Evolutionary conservation across 2,888 invertebrate genomes (phyloP).

Genomic region (Listrodromus nycthemerus): DNA sequence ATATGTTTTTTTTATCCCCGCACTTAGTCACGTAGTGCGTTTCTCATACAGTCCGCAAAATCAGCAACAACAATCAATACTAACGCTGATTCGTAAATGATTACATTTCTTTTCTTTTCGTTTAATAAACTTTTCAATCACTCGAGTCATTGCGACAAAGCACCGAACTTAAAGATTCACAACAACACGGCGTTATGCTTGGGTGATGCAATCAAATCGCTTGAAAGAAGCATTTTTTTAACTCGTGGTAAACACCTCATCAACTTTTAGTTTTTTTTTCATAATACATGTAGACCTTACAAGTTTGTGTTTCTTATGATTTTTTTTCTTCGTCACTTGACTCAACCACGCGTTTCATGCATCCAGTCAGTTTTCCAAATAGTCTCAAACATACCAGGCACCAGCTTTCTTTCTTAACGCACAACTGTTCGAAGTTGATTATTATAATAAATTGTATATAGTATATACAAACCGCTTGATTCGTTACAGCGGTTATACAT

Average conservation of each 20-base stretch:
- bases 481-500: slow-evolving; percentile 75
- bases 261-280: slow-evolving; percentile 49
- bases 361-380: slow-evolving; percentile 35
- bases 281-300: slow-evolving; percentile 73
- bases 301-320: slow-evolving; percentile 66
- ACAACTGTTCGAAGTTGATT: slow-evolving; percentile 69
- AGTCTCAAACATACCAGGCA: slow-evolving; percentile 41
- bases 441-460: slow-evolving; percentile 76
- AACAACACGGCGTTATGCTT: slow-evolving; percentile 39
- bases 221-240: slow-evolving; percentile 45
- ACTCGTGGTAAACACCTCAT: slow-evolving; percentile 38
- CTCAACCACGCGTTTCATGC: slow-evolving; percentile 32
- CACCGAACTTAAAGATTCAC: slow-evolving; percentile 54
- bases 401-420: slow-evolving; percentile 51
- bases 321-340: slow-evolving; percentile 46
- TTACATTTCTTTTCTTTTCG: slow-evolving; percentile 8
- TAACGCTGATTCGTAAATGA: slow-evolving; percentile 46
- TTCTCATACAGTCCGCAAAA: slow-evolving; percentile 24
- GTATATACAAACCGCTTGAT: slow-evolving; percentile 78
- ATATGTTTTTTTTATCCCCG: slow-evolving; percentile 26
- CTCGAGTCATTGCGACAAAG: slow-evolving; percentile 48
- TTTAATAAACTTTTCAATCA: slow-evolving; percentile 42
- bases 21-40: slow-evolving; percentile 15
- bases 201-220: slow-evolving; percentile 50
- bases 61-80: slow-evolving; percentile 49